phyloP scores from a whole-genome alignment of 2,113 vertebrate genomes.

The Apodemus sylvaticus region DNA sequence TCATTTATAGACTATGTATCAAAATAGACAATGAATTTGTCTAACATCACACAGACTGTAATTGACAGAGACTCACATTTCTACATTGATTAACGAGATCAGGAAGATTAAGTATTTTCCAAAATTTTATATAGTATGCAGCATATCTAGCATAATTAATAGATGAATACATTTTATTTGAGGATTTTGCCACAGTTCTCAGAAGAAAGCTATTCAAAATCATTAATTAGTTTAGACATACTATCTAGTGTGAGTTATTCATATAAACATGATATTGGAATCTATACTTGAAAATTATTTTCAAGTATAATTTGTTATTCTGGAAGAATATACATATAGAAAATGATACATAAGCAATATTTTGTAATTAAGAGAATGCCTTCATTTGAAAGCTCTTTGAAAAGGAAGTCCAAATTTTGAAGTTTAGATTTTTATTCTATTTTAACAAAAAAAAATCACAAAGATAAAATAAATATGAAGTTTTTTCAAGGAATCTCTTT shows the following conservation, averaged over 20 bases:
- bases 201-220: constrained; percentile 1
- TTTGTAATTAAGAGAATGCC: neutral
- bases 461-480: neutral
- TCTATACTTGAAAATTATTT: neutral
- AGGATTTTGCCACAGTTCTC: neutral
- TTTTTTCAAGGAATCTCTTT: constrained; percentile 57
- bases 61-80: neutral
- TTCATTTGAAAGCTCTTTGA: neutral
- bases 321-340: neutral
- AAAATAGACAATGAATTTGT: neutral
- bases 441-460: neutral
- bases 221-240: neutral
- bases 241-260: neutral
- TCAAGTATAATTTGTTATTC: constrained; percentile 32
- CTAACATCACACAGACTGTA: neutral
- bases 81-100: neutral
- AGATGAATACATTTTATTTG: neutral
- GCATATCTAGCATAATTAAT: neutral
- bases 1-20: neutral
- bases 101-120: neutral
- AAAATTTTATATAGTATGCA: neutral
- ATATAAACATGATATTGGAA: neutral
- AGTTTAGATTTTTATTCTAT: neutral
- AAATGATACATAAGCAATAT: constrained; percentile 32
- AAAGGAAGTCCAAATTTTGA: neutral